phyloP scores from a whole-genome alignment of 2,113 vertebrate genomes.

The Eira barbara region DNA sequence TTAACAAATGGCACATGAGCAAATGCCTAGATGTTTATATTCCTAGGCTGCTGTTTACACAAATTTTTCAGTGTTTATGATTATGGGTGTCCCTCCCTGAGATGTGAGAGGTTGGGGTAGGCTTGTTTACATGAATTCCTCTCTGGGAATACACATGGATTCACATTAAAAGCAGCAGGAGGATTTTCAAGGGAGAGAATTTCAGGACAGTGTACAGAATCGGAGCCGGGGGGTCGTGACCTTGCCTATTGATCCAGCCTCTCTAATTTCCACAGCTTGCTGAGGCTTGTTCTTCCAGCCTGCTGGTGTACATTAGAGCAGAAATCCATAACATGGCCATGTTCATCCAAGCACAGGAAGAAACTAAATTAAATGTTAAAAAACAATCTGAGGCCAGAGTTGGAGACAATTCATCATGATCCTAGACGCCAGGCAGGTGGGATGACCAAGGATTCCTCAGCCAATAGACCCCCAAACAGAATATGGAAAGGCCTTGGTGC shows the following conservation, averaged over 20 bases:
- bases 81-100: conserved; percentile 65
- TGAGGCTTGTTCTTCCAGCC: conserved; percentile 91
- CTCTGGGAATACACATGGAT: conserved; percentile 77
- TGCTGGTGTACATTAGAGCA: conserved; percentile 99
- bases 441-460: conserved; percentile 86
- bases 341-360: conserved; percentile 99
- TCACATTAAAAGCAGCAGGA: conserved; percentile 79
- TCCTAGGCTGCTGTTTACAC: conserved; percentile 56
- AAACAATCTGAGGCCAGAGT: conserved; percentile 98
- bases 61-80: conserved; percentile 64
- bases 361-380: conserved; percentile 99
- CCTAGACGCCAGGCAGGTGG: conserved; percentile 91
- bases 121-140: conserved; percentile 71
- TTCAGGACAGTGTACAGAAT: conserved; percentile 86
- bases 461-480: conserved; percentile 86
- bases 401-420: conserved; percentile 99
- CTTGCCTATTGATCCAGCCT: conserved; percentile 98
- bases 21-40: conserved; percentile 58
- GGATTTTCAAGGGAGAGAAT: conserved; percentile 84
- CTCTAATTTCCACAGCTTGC: conserved; percentile 98
- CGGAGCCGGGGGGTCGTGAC: conserved; percentile 88
- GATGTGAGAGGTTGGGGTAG: not conserved
- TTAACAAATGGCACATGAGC: conserved; percentile 47
- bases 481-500: conserved; percentile 82
- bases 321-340: conserved; percentile 98